Evolutionary conservation across 2,797 vertebrate species (phyloP), one percentile per base, ranked within the genome.

Genomic region (Lepus oiostolus): DNA sequence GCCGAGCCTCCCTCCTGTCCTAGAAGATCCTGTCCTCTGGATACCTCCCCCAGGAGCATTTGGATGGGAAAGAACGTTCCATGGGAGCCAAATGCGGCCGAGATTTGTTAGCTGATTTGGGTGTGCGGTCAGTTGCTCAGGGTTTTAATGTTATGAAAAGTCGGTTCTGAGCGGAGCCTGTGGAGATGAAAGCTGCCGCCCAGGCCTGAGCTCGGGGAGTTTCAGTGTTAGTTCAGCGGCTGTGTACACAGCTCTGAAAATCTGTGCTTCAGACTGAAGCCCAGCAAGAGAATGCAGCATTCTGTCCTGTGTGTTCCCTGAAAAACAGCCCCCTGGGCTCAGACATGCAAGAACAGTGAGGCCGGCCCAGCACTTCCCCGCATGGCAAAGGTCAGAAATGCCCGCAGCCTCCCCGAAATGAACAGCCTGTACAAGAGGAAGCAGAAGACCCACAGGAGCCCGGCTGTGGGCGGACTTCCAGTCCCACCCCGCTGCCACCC

Each of bases 381-480:
- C 2, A 3, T 14, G 50, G 60, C 76, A 90, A 54, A 95, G 95
- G 94, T 94, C 38, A 91, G 26, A 94, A 91, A 88, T 89, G 90
- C 81, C 70, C 80, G 28, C 0, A 9, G 77, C 77, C 68, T 94
- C 80, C 68, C 62, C 47, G 47, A n/a, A 89, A 52, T 16, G 63
- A 82, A 75, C 70, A 42, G 50, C 32, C 85, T 91, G 67, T 91
- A 85, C 38, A 72, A 85, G 90, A 67, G 83, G 52, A 77, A 72
- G 50, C 28, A 72, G 72, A 65, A 70, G 71, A 67, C 58, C 30
- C 77, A 85, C 86, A 72, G 68, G 62, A 80, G 52, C 28, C 32
- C 11, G 77, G 26, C 24, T 11, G 24, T 24, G 16, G 80, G 80
- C 38, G 74, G 75, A 9, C 30, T 35, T n/a, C 32, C 32, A 16